A percentile compares a stretch with the other conserved stretches of the same genome.
These are phyloP conservation scores for Drosophila azteca DNA, from an alignment of 1,140 invertebrate genomes.

Conservation along the genomic window DNA sequence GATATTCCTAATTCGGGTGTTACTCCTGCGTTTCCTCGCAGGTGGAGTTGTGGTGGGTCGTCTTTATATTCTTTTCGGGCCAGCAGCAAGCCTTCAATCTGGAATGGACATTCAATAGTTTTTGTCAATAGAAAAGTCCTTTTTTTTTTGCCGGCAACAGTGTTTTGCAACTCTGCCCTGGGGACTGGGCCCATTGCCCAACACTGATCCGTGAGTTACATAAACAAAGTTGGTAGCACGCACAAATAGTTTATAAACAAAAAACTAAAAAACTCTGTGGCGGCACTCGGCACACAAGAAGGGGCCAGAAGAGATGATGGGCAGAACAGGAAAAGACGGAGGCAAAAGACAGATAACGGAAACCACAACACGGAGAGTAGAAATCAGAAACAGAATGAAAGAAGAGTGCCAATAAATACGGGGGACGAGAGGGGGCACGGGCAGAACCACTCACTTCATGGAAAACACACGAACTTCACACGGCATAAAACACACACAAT, in stretches of 20 bases:
- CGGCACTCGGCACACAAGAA: neutral
- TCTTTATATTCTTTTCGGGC: too few relatives aligned
- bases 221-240: conserved; percentile 27
- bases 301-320: neutral
- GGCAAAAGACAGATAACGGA: conserved; percentile 20
- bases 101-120: neutral
- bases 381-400: conserved; percentile 19
- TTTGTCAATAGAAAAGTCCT: neutral
- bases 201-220: conserved; percentile 38
- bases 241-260: too few relatives aligned
- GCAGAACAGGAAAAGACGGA: too few relatives aligned
- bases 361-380: conserved; percentile 28
- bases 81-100: neutral
- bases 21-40: too few relatives aligned
- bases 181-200: conserved; percentile 27
- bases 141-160: conserved; percentile 28
- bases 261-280: too few relatives aligned
- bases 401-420: neutral
- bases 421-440: neutral
- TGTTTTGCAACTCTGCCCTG: conserved; percentile 38
- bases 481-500: conserved; percentile 41
- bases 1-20: too few relatives aligned
- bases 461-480: conserved; percentile 12
- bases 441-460: too few relatives aligned
- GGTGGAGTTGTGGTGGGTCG: too few relatives aligned